Evolutionary conservation across 2,888 invertebrate species (phyloP), one percentile per base, ranked within the genome.

Genomic region (Drosophila buzzatii): DNA sequence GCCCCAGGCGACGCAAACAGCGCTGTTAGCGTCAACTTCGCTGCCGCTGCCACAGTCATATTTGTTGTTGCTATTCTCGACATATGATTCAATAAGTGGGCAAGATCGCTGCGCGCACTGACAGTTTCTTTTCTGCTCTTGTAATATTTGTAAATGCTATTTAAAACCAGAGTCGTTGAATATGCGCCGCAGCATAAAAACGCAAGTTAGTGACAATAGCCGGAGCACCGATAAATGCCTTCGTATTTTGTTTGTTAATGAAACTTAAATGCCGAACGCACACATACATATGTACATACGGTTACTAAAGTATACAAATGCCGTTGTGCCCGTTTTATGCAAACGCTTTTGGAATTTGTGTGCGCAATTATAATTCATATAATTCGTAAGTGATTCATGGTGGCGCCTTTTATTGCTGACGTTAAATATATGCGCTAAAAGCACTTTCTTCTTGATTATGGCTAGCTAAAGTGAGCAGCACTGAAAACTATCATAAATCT

Each of bases 31-130:
- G 66, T 52, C 39, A 37, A 37, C 75, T 69, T 71, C 67, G 60
- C 77, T 60, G 70, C 47, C 68, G 59, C 56, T 69, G 75, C 59
- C 3, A 70, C 70, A 81, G 73, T 71, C 77, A 70, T 75, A 77
- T 77, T 89, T 87, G 89, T 91, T 92, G 89, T 92, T 92, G 90
- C 91, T 92, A 92, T 92, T 92, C 91, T 92, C 80, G 91, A 91
- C 85, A 89, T 88, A 92, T 92, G 92, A 92, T 92, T 91, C 92
- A 92, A 91, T 86, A 87, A 86, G 82, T 77, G 76, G 69, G 71
- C 73, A 80, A 58, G 87, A 84, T 78, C 77, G 78, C 73, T 68
- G 70, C 75, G 62, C 56, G 70, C 72, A 68, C 81, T 69, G 79
- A 71, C 76, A 64, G 62, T 70, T 76, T 78, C 57, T 62, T 47